Evolutionary conservation across 2,888 invertebrate genomes (phyloP).

Genomic region (Clivina fossor): DNA sequence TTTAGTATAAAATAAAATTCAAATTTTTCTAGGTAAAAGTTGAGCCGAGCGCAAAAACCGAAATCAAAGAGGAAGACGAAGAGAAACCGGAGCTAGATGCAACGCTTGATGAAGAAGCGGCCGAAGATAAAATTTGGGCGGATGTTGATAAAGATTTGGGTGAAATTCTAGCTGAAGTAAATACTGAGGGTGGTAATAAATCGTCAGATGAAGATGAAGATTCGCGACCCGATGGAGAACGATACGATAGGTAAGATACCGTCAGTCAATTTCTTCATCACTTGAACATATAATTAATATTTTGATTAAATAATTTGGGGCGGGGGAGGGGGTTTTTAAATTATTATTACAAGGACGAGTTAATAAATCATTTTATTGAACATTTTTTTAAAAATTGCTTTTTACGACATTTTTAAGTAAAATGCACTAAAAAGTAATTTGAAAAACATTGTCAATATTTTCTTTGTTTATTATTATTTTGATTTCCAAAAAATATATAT

Average conservation of each 20-base stretch:
- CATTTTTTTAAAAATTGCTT: too few relatives aligned
- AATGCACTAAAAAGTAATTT: too few relatives aligned
- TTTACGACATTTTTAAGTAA: too few relatives aligned
- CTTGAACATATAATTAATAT: too few relatives aligned
- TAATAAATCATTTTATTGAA: too few relatives aligned
- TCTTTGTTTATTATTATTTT: too few relatives aligned
- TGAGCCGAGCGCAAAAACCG: slow-evolving; percentile 39
- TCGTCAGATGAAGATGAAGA: slow-evolving; percentile 71
- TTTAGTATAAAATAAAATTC: too few relatives aligned
- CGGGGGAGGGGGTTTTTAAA: too few relatives aligned
- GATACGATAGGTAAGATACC: slow-evolving; percentile 50
- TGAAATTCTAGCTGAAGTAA: slow-evolving; percentile 68
- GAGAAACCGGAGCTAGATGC: slow-evolving; percentile 36
- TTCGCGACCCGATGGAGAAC: slow-evolving; percentile 56
- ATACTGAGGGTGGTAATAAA: slow-evolving; percentile 58
- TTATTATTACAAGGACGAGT: too few relatives aligned
- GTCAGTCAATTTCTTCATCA: slow-evolving; percentile 4
- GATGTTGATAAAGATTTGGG: slow-evolving; percentile 81
- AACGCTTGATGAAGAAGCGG: slow-evolving; percentile 54
- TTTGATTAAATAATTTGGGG: too few relatives aligned
- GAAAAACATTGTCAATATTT: too few relatives aligned
- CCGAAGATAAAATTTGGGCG: slow-evolving; percentile 75
- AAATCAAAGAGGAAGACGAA: slow-evolving; percentile 43
- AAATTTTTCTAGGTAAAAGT: slow-evolving; percentile 32
- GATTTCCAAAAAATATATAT: too few relatives aligned